A percentile compares a stretch with the other conserved stretches of the same genome.
phyloP scores from a whole-genome alignment of 2,113 vertebrate genomes.

The Seriola aureovittata region DNA sequence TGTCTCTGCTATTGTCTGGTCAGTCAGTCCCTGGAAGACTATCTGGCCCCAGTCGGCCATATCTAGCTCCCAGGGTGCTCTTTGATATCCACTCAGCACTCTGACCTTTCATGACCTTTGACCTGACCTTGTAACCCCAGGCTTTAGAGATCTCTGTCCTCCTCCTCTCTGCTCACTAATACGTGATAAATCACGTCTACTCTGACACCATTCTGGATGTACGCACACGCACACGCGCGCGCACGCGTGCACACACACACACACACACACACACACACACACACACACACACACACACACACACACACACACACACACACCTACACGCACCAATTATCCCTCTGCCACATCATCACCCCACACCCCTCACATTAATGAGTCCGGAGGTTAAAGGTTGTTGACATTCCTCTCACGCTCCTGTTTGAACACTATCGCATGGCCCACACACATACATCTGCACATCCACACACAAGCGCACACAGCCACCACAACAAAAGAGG shows the following conservation, averaged over 20 bases:
- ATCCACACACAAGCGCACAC: conserved; percentile 1
- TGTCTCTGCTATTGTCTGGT: conserved; percentile 65
- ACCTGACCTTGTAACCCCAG: conserved; percentile 70
- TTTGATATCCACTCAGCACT: conserved; percentile 84
- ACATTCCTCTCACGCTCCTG: conserved; percentile 70
- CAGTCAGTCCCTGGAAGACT: conserved; percentile 81
- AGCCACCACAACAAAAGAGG: conserved; percentile 36
- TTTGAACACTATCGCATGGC: conserved; percentile 46
- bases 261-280: conserved; percentile 1
- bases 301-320: conserved; percentile 24
- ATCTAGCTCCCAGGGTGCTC: conserved; percentile 80
- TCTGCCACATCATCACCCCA: conserved; percentile 66
- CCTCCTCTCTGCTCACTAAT: conserved; percentile 72
- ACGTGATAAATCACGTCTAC: conserved; percentile 88
- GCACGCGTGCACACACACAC: background rate
- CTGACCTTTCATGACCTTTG: conserved; percentile 78
- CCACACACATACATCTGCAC: conserved; percentile 38
- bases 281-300: conserved; percentile 3
- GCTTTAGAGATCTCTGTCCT: conserved; percentile 63
- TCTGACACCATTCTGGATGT: conserved; percentile 62
- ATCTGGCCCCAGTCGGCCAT: conserved; percentile 75
- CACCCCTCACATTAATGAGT: conserved; percentile 73
- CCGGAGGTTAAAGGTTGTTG: conserved; percentile 76
- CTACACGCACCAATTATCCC: conserved; percentile 54
- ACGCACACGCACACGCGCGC: conserved; percentile 1